Conservation (phyloP, 2,888 invertebrate species). For the Aspidapion aeneum region DNA sequence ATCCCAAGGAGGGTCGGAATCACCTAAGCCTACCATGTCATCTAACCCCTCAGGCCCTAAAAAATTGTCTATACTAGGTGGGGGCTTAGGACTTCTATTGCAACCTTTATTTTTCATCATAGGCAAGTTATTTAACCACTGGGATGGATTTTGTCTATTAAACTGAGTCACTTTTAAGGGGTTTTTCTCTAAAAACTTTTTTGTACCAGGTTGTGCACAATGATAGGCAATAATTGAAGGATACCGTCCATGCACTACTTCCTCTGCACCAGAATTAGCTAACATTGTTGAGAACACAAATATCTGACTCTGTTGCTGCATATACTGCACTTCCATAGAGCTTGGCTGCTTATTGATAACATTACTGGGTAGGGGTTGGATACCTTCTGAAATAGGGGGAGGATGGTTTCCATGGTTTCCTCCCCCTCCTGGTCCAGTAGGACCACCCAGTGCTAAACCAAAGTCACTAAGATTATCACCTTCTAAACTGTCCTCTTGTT, state of each 20-base stretch:
- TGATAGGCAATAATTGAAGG: constrained; percentile 93
- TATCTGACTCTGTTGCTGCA: constrained; percentile 97
- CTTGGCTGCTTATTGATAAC: constrained; percentile 76
- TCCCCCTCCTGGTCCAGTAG: constrained; percentile 27
- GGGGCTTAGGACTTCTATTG: constrained; percentile 48
- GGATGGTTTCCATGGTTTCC: constrained; percentile 37
- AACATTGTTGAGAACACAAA: constrained; percentile 94
- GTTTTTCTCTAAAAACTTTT: constrained; percentile 93
- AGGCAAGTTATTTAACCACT: constrained; percentile 75
- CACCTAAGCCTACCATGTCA: constrained; percentile 46
- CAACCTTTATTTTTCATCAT: constrained; percentile 71
- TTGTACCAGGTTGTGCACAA: constrained; percentile 92
- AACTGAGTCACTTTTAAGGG: constrained; percentile 84
- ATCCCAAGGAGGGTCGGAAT: constrained; percentile 53
- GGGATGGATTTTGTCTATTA: constrained; percentile 77
- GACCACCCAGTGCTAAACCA: constrained; percentile 38
- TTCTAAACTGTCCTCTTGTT: constrained; percentile 46
- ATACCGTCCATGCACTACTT: constrained; percentile 84
- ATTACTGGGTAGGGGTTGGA: constrained; percentile 73
- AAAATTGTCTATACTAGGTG: constrained; percentile 45
- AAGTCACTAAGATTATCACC: constrained; percentile 45
- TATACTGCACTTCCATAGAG: constrained; percentile 80
- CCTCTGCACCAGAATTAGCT: constrained; percentile 94
- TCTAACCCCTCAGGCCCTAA: constrained; percentile 47
- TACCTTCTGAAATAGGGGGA: constrained; percentile 56